phyloP scores from a whole-genome alignment of 2,888 invertebrate species.

The Temnothorax ravouxi region DNA sequence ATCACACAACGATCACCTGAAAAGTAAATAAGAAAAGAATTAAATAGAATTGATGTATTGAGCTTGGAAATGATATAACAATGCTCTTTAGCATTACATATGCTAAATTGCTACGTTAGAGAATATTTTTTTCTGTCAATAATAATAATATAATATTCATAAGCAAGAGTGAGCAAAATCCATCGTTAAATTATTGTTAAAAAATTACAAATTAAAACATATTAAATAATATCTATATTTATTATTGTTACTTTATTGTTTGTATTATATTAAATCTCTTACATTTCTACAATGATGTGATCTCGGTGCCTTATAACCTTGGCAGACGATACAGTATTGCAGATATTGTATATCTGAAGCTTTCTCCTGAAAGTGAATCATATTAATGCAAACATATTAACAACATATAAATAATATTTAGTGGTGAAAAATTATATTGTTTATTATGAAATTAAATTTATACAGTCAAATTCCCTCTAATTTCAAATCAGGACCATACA shows the following conservation, averaged over 20 bases:
- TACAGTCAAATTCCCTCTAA: background rate
- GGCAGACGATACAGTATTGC: constrained; percentile 95
- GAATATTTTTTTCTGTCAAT: background rate
- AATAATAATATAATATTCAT: constrained; percentile 6
- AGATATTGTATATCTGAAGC: constrained; percentile 90
- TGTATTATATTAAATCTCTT: constrained; percentile 82
- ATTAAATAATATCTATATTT: background rate
- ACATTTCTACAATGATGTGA: constrained; percentile 99
- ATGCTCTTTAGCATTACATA: constrained; percentile 3
- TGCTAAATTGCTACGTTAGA: background rate
- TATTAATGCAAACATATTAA: constrained; percentile 33
- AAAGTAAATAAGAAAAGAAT: constrained; percentile 34
- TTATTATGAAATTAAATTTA: background rate
- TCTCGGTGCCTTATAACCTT: constrained; percentile 97
- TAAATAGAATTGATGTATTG: background rate
- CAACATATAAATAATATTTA: too few species aligned
- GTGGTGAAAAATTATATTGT: too few species aligned
- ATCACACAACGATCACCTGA: constrained; percentile 95
- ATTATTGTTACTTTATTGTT: background rate
- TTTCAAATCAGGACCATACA: background rate
- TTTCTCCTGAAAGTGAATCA: constrained; percentile 88
- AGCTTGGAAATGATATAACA: constrained; percentile 12
- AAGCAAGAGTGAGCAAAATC: background rate
- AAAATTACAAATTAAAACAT: constrained; percentile 9
- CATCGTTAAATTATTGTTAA: constrained; percentile 9